Conservation (phyloP, 1,140 invertebrate genomes). For the Magallana angulata region DNA sequence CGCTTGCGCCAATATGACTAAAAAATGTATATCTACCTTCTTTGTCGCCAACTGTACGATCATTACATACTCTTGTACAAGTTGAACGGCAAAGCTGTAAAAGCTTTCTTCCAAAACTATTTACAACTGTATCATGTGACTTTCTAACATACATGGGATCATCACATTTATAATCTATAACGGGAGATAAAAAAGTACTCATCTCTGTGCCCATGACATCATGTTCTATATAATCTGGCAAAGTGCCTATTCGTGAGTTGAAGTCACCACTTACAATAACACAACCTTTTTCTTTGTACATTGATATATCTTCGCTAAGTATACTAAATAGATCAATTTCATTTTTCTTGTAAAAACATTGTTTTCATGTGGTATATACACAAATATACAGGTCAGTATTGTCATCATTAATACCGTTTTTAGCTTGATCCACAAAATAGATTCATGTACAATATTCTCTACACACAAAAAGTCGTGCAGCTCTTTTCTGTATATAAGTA, state of each 20-base stretch:
- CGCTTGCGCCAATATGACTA: background rate
- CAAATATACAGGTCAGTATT: background rate
- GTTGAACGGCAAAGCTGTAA: background rate
- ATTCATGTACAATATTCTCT: background rate
- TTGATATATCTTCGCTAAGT: background rate
- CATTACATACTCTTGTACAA: constrained; percentile 3
- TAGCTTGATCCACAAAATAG: background rate
- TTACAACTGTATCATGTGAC: no score
- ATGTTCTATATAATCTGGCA: no score
- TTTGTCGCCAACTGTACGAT: background rate
- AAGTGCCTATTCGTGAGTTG: no score
- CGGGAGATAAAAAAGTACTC: no score
- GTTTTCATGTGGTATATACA: constrained; percentile 8
- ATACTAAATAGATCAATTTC: background rate
- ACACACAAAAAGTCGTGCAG: no score
- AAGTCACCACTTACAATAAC: no score
- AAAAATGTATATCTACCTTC: constrained; percentile 30
- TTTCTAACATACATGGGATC: no score
- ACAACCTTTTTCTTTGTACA: no score
- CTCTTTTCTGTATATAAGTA: background rate
- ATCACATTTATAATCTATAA: no score
- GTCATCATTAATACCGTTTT: background rate
- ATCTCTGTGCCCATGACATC: no score
- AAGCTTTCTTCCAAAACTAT: background rate
- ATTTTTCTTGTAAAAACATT: constrained; percentile 12